phyloP scores from a whole-genome alignment of 2,888 invertebrate species.

The Seladonia tumulorum region DNA sequence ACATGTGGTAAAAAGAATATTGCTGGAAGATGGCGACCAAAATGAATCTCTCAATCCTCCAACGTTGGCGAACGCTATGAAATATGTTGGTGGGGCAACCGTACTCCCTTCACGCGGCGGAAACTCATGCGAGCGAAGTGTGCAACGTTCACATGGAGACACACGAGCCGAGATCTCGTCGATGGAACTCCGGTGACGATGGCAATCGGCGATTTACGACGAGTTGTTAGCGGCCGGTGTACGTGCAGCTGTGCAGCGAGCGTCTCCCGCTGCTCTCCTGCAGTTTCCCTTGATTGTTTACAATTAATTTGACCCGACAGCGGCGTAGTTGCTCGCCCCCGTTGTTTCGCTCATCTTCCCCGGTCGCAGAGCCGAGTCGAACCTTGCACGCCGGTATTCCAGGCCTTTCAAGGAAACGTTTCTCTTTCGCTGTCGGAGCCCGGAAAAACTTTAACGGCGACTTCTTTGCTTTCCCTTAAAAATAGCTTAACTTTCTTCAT shows the following conservation, averaged over 20 bases:
- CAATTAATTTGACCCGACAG: constrained; percentile 68
- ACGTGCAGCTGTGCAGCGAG: constrained; percentile 57
- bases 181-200: constrained; percentile 53
- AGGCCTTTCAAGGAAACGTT: neutral
- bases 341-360: constrained; percentile 31
- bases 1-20: no score
- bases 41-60: neutral
- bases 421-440: neutral
- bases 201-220: constrained; percentile 70
- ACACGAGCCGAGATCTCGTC: constrained; percentile 20
- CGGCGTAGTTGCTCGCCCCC: constrained; percentile 10
- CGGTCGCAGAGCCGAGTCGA: neutral
- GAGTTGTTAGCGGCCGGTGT: constrained; percentile 64
- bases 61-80: neutral
- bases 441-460: neutral
- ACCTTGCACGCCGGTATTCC: no score
- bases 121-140: neutral
- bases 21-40: neutral
- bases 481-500: constrained; percentile 18
- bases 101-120: no score
- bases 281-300: constrained; percentile 65
- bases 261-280: constrained; percentile 42
- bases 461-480: neutral
- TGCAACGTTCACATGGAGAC: neutral
- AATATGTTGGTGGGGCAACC: neutral